These are phyloP conservation scores for Hucho hucho DNA, from an alignment of 2,113 vertebrate genomes.

Conservation along the genomic window DNA sequence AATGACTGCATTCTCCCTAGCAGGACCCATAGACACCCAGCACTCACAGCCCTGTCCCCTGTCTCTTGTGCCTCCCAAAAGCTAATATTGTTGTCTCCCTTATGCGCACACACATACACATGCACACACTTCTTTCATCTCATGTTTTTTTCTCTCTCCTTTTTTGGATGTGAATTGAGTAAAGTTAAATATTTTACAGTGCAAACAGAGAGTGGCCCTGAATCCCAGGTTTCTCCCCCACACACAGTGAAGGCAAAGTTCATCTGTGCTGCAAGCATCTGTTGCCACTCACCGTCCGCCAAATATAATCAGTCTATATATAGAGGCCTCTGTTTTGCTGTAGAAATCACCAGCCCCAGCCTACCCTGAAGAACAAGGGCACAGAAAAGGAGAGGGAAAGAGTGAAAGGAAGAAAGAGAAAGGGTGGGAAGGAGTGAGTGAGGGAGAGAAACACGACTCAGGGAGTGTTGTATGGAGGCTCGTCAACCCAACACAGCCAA, in stretches of 20 bases:
- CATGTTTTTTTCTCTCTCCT: background rate
- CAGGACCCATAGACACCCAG: background rate
- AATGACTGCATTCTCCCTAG: background rate
- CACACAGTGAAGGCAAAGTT: slow-evolving; percentile 38
- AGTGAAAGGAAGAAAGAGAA: slow-evolving; percentile 3
- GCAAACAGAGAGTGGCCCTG: slow-evolving; percentile 15
- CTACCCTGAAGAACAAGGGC: slow-evolving; percentile 3
- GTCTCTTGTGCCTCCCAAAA: background rate
- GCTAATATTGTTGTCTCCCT: background rate
- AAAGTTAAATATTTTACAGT: slow-evolving; percentile 27
- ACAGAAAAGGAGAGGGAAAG: background rate
- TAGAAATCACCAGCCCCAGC: slow-evolving; percentile 33
- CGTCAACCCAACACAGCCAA: background rate
- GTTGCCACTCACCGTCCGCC: slow-evolving; percentile 27
- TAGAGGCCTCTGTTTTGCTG: slow-evolving; percentile 43
- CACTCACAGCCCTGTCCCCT: background rate
- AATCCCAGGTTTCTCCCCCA: slow-evolving; percentile 13
- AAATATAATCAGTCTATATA: slow-evolving; percentile 52
- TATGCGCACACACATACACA: background rate
- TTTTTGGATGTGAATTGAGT: background rate
- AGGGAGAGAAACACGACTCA: background rate
- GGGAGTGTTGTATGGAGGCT: background rate
- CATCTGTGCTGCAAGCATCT: slow-evolving; percentile 27
- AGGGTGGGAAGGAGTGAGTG: slow-evolving; percentile 1
- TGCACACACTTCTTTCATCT: background rate